Evolutionary conservation across 2,888 invertebrate genomes (phyloP), one percentile per base, ranked within the genome.

Genomic region (Clepsis dumicolana): DNA sequence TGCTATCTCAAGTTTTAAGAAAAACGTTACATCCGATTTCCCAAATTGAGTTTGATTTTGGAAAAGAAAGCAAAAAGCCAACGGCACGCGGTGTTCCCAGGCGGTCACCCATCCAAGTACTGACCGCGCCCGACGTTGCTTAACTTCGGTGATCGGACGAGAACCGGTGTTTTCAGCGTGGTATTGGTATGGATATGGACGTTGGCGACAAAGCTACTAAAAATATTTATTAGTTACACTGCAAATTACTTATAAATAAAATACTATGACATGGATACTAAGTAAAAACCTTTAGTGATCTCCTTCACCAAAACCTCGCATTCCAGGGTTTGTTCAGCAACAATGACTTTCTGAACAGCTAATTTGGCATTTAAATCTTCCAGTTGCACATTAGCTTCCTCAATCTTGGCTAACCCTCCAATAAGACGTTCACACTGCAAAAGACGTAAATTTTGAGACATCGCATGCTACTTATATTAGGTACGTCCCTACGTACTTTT

Each of bases 351-450:
- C 85, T 98, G 98, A 27, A 96, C 95, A 0, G 96, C 97, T 25
- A 98, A 92, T 78, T 97, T 96, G 14, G 95, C 94, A 76, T 98
- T 98, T 25, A 98, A 89, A 50, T 97, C 95, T 60, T 95, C 96
- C 32, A 98, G 90, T 82, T 98, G 97, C 1, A 95, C 95, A 66
- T 97, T 96, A 0, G 98, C 98, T 82, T 98, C 98, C 35, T 96
- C 97, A 64, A 98, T 98, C 91, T 97, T 97, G n/a, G 94, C 93
- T 73, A 97, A 84, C 32, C 97, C 97, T 25, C 96, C 96, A 59
- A 94, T 94, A 16, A 97, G 86, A 69, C 96, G 94, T 74, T 96
- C 95, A 81, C 96, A 96, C 94, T 96, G 78, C 10, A 82, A 52
- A 25, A 52, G 25, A 25, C 8, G 7, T 16, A 48, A 38, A 38